These are phyloP conservation scores for Idaea aversata DNA, from an alignment of 2,888 invertebrate genomes.

Conservation along the genomic window DNA sequence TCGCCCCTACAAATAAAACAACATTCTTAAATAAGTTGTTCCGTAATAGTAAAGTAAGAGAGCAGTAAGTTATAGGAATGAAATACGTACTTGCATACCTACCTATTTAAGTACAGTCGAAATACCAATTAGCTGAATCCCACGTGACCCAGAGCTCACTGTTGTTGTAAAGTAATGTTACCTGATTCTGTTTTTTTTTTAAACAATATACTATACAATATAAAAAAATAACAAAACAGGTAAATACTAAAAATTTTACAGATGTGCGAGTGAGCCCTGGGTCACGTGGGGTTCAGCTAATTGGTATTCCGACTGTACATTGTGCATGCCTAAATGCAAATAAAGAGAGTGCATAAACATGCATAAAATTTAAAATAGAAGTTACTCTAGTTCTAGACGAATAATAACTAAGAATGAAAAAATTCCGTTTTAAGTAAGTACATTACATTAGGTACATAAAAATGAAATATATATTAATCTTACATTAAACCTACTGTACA, in stretches of 20 bases:
- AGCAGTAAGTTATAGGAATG: neutral
- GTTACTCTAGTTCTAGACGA: neutral
- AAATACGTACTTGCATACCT: neutral
- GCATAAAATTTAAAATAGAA: neutral
- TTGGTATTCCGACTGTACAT: too few species aligned
- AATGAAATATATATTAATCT: constrained; percentile 18
- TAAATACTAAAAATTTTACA: too few species aligned
- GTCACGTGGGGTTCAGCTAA: too few species aligned
- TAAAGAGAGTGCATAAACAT: constrained; percentile 1
- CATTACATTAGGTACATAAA: constrained; percentile 7
- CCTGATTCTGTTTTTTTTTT: too few species aligned
- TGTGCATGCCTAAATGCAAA: constrained; percentile 7
- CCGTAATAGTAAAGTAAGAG: neutral
- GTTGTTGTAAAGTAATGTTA: too few species aligned
- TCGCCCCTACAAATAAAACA: neutral
- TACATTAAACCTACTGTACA: constrained; percentile 55
- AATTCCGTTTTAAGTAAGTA: neutral
- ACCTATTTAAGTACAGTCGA: neutral
- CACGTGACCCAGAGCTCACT: too few species aligned
- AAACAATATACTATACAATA: too few species aligned
- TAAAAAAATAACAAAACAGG: too few species aligned
- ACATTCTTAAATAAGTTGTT: neutral
- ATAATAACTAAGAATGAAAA: neutral
- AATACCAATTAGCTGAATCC: too few species aligned
- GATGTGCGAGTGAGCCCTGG: too few species aligned